Base-by-base conservation (phyloP, 2,797 vertebrate genomes). In the Hypotaenidia okinawae region DNA sequence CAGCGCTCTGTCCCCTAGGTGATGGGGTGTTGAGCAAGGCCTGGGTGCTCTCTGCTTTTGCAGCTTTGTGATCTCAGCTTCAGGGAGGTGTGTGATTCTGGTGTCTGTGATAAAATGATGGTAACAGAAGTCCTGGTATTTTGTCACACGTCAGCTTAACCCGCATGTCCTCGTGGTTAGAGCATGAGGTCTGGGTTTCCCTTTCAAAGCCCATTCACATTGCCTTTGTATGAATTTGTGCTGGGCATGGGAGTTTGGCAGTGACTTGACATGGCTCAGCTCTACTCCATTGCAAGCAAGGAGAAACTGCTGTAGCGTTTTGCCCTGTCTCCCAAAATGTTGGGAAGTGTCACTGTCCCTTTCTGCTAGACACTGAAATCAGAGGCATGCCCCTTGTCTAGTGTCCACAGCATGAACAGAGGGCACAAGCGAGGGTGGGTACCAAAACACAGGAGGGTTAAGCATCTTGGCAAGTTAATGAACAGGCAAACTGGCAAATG, bases 161-260 rank as follows among this genome's bases (percentile, higher is more conserved):
- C 25, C 1, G 0, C 7, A 3, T 5, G 23, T 16, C 37, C 18
- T 45, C 1, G 2, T 25, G 22, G 22, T 81, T 39, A 45, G 41
- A 86, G 41, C 43, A 59, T 35, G 12, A 49, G 45, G 33, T 30
- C 49, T 74, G 67, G 14, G 12, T 74, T 90, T 84, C 11, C 7
- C 25, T 67, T 51, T 47, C 28, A 67, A 72, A 84, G 30, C 32
- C 41, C 9, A 4, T 72, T 88, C 19, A n/a, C 11, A 0, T 6
- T n/a, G 13, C 33, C n/a, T 62, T 43, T 37, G 33, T 16, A 45
- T 10, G 41, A 30, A 35, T 51, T 75, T 66, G 35, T 88, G 59
- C 41, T 23, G 11, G 35, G 28, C 33, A 8, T 27, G 33, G 67
- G 58, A 64, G 39, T 74, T 45, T 66, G 72, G 9, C 33, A 68